Percentiles rank a stretch among this genome's conserved stretches.
Conservation (phyloP, 2,888 invertebrate species). For the Leptinotarsa haldemani region DNA sequence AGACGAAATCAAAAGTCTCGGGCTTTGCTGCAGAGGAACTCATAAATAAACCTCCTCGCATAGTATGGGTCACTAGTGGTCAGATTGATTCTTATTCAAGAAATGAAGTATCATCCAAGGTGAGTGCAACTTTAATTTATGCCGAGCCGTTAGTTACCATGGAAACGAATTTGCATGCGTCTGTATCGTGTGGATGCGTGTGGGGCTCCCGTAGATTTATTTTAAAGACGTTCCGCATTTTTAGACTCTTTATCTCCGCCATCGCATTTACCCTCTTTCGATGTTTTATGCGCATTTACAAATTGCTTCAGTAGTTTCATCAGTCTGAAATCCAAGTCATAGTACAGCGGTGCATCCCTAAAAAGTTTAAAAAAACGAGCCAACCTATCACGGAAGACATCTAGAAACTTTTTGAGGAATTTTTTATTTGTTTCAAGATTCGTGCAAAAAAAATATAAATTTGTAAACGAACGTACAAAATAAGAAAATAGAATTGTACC, state of each 20-base stretch:
- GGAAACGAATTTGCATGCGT: conserved; percentile 63
- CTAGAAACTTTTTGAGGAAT: too few species aligned
- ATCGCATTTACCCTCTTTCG: conserved; percentile 36
- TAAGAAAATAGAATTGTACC: too few species aligned
- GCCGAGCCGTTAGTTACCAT: conserved; percentile 61
- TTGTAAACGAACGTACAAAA: too few species aligned
- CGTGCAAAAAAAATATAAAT: too few species aligned
- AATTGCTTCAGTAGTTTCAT: conserved; percentile 53
- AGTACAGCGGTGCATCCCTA: too few species aligned
- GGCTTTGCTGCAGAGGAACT: not conserved
- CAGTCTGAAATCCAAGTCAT: conserved; percentile 31
- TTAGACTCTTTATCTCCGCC: conserved; percentile 47
- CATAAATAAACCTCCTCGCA: conserved; percentile 31
- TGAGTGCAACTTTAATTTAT: conserved; percentile 61
- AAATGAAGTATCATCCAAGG: conserved; percentile 60
- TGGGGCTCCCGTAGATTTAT: conserved; percentile 55
- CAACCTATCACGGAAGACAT: too few species aligned
- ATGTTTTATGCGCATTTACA: conserved; percentile 51
- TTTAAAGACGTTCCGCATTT: conserved; percentile 53
- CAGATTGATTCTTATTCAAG: conserved; percentile 57
- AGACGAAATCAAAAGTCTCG: not conserved
- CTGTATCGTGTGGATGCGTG: conserved; percentile 53
- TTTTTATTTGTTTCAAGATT: too few species aligned
- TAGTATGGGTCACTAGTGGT: conserved; percentile 42
- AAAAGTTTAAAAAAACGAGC: too few species aligned